Evolutionary conservation across 64 coral and sea anemone species (phyloP).

Genomic region (Montipora cactus): DNA sequence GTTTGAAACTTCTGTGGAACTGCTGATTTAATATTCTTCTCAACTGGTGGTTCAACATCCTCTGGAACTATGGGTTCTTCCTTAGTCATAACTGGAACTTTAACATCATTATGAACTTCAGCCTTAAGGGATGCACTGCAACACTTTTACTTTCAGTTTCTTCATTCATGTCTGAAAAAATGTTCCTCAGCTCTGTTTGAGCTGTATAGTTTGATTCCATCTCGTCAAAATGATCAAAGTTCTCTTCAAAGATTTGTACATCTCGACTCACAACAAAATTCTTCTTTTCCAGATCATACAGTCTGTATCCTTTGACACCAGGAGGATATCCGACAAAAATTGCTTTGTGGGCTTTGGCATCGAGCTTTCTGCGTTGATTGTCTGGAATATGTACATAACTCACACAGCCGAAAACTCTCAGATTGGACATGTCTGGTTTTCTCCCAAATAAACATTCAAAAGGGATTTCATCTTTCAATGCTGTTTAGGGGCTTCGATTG

Average conservation of each 20-base stretch:
- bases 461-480: slow-evolving; percentile 66
- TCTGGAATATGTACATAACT: slow-evolving; percentile 61
- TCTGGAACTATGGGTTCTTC: slow-evolving; percentile 11
- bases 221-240: slow-evolving; percentile 61
- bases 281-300: slow-evolving; percentile 58
- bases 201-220: neutral
- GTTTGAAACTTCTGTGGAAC: slow-evolving; percentile 57
- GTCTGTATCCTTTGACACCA: slow-evolving; percentile 45
- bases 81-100: neutral
- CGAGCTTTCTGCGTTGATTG: slow-evolving; percentile 68
- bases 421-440: slow-evolving; percentile 82
- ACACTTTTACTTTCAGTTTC: neutral
- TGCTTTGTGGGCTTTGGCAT: slow-evolving; percentile 81
- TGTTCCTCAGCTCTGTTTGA: slow-evolving; percentile 1
- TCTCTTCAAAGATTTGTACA: slow-evolving; percentile 14
- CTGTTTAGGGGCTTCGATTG: slow-evolving; percentile 77
- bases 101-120: neutral
- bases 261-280: slow-evolving; percentile 61
- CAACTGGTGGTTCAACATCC: slow-evolving; percentile 15
- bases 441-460: slow-evolving; percentile 73
- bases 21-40: slow-evolving; percentile 1
- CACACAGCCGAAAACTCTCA: slow-evolving; percentile 80
- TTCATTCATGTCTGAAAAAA: slow-evolving; percentile 15
- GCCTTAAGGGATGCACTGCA: slow-evolving; percentile 10
- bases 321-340: neutral